Evolutionary conservation across 2,888 invertebrate species (phyloP).

Genomic region (Yponomeuta cagnagella): DNA sequence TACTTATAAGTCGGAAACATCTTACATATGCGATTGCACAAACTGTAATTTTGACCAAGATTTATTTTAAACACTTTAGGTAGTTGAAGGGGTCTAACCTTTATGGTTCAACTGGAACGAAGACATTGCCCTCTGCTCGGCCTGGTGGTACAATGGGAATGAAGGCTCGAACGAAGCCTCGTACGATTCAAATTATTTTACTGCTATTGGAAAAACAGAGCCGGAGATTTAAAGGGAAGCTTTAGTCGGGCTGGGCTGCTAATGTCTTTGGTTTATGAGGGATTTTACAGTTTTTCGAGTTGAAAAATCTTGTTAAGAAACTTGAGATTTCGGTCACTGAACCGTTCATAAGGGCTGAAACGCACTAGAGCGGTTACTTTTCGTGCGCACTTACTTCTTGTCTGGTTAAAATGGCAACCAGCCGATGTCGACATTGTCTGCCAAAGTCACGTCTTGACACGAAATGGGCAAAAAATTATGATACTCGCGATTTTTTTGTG

Average conservation of each 20-base stretch:
- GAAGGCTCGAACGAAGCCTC: constrained; percentile 1
- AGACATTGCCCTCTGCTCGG: not conserved
- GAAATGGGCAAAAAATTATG: too few relatives aligned
- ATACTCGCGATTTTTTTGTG: too few relatives aligned
- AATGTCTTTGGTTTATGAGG: not conserved
- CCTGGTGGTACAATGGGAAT: constrained; percentile 5
- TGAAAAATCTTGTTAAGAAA: not conserved
- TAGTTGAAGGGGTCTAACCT: not conserved
- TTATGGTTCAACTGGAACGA: not conserved
- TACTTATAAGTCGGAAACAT: too few relatives aligned
- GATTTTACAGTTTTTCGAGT: not conserved
- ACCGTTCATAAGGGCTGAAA: not conserved
- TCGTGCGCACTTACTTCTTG: too few relatives aligned
- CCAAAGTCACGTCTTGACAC: too few relatives aligned
- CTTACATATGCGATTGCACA: too few relatives aligned
- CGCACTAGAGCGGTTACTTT: too few relatives aligned
- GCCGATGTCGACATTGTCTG: too few relatives aligned
- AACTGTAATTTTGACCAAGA: too few relatives aligned
- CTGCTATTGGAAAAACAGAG: not conserved
- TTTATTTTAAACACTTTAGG: too few relatives aligned
- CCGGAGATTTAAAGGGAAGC: not conserved
- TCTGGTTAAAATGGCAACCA: too few relatives aligned
- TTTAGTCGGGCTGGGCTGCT: not conserved
- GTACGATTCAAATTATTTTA: constrained; percentile 8
- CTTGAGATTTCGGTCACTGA: not conserved